Conservation (phyloP, 1,140 invertebrate genomes). For the Eufriesea mexicana region DNA sequence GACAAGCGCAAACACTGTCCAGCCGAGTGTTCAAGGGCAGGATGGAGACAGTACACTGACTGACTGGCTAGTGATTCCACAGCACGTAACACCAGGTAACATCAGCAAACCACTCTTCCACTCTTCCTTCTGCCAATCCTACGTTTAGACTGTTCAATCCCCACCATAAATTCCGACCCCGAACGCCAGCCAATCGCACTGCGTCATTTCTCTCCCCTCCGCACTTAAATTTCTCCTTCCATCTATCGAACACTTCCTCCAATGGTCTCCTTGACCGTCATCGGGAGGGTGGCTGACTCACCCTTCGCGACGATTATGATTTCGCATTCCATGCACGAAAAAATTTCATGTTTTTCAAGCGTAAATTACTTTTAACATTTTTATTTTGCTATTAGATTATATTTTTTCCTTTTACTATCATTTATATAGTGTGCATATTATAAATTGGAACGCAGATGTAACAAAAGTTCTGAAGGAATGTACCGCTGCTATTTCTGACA, state of each 20-base stretch:
- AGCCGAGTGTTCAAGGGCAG: slow-evolving; percentile 61
- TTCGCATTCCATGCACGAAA: slow-evolving; percentile 44
- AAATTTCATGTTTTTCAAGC: slow-evolving; percentile 20
- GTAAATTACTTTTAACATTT: background rate
- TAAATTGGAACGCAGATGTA: background rate
- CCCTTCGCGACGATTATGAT: slow-evolving; percentile 36
- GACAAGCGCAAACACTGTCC: slow-evolving; percentile 51
- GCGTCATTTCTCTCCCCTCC: slow-evolving; percentile 1
- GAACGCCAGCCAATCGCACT: slow-evolving; percentile 30
- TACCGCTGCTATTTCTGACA: slow-evolving; percentile 19
- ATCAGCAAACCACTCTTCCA: slow-evolving; percentile 44
- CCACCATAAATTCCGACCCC: slow-evolving; percentile 29
- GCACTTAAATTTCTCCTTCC: background rate
- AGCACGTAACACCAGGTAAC: slow-evolving; percentile 65
- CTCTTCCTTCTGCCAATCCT: slow-evolving; percentile 28
- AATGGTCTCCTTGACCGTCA: slow-evolving; percentile 64
- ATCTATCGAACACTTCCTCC: slow-evolving; percentile 19
- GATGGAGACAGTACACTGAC: slow-evolving; percentile 64
- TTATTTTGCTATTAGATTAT: background rate
- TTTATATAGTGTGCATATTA: background rate
- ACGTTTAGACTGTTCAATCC: background rate
- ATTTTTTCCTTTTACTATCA: background rate
- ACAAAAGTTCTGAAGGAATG: background rate
- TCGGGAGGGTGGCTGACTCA: slow-evolving; percentile 59
- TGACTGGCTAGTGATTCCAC: slow-evolving; percentile 56